Base-by-base conservation (phyloP, 2,113 vertebrate genomes). In the Tragelaphus strepsiceros region DNA sequence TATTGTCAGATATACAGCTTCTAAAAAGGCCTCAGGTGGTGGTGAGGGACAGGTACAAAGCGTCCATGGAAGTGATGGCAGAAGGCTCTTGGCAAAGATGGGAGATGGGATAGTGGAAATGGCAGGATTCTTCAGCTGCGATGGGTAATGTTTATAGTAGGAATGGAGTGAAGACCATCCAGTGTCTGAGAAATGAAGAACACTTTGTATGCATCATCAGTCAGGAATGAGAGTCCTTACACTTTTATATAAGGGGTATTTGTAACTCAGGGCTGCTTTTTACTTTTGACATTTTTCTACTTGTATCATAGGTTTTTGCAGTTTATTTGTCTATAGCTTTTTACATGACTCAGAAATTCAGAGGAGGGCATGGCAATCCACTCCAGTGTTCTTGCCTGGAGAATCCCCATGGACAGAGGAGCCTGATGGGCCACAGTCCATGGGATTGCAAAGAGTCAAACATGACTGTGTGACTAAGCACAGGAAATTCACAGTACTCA, bases 321-420 rank as follows among this genome's bases (percentile, higher is more conserved):
- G 82, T 56, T 62, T 85, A 94, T 84, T 95, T 43, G 62, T 77
- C 59, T 94, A 61, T 93, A 67, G 88, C 39, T 91, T 85, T 94
- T 22, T 43, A 90, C 26, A 32, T 82, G 39, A 93, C 54, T 95
- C 22, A 19, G 71, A 43, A 77, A 77, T 77, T 43, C 71, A 43
- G 67, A 71, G 19, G n/a, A 71, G 19, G n/a, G 67, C 19, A 71
- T 12, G 67, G 67, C 67, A 71, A 6, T 19, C n/a, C n/a, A 71
- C 5, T 39, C 67, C n/a, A 71, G 19, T 71, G 39, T 22, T 71
- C 67, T 71, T 71, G n/a, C 5, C n/a, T 39, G n/a, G n/a, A 71
- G 19, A 71, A 71, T 71, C 67, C 7, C 67, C 67, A 71, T 39
- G n/a, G 2, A 71, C n/a, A 71, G 67, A 71, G 19, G n/a, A 71